Conservation (phyloP, 2,797 vertebrate species). For the Hippocampus kuda region DNA sequence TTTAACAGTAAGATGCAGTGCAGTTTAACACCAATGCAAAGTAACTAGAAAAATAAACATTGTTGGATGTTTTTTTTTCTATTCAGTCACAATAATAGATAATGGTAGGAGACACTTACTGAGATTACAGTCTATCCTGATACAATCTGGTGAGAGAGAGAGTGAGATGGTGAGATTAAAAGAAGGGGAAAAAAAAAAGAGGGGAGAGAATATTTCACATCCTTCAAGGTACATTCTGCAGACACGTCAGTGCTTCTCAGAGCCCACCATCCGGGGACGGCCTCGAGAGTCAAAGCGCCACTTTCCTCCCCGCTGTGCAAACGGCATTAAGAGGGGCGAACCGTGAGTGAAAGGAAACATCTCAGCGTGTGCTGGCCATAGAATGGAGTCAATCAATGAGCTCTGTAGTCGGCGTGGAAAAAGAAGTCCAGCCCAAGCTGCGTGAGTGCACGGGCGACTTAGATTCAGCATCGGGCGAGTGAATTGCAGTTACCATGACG, state of each 20-base stretch:
- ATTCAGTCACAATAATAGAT: slow-evolving; percentile 53
- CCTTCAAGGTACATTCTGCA: slow-evolving; percentile 93
- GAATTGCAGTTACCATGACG: slow-evolving; percentile 3
- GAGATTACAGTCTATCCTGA: slow-evolving; percentile 97
- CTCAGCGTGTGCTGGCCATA: slow-evolving; percentile 40
- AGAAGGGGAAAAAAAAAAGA: slow-evolving; percentile 54
- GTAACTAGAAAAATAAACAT: background rate
- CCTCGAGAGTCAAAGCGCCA: slow-evolving; percentile 73
- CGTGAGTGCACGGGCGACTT: slow-evolving; percentile 12
- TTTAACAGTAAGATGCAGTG: background rate
- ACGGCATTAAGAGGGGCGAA: slow-evolving; percentile 30
- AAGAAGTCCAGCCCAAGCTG: slow-evolving; percentile 31
- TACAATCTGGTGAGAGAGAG: slow-evolving; percentile 93
- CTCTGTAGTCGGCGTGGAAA: slow-evolving; percentile 36
- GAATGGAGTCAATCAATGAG: slow-evolving; percentile 41
- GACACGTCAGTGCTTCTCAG: slow-evolving; percentile 69
- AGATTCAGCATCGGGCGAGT: slow-evolving; percentile 2
- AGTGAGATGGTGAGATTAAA: slow-evolving; percentile 83
- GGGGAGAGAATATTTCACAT: slow-evolving; percentile 78
- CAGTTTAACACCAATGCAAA: background rate
- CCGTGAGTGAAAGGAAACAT: slow-evolving; percentile 34
- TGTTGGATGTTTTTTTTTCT: slow-evolving; percentile 31
- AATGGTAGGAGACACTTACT: slow-evolving; percentile 85
- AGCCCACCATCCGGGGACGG: slow-evolving; percentile 92
- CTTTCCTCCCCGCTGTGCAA: slow-evolving; percentile 58